Conservation (phyloP, 2,113 vertebrate genomes). For the Marcusenius ussheri region DNA sequence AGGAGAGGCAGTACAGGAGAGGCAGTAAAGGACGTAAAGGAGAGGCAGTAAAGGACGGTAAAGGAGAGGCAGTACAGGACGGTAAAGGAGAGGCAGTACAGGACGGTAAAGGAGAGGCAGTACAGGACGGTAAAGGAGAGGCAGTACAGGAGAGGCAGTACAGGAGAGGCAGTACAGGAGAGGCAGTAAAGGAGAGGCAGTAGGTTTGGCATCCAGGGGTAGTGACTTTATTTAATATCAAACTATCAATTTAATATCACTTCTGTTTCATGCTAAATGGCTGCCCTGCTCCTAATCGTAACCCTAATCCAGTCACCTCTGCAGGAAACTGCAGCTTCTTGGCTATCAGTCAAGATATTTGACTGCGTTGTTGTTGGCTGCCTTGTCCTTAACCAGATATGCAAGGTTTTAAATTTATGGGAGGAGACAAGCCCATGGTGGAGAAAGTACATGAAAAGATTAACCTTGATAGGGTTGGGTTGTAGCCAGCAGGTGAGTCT, state of each 20-base stretch:
- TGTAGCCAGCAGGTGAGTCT: neutral
- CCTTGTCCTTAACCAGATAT: neutral
- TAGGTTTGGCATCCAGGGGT: neutral
- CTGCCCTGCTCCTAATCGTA: neutral
- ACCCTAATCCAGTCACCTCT: neutral
- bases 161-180: too few species aligned
- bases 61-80: too few species aligned
- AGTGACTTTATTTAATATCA: too few species aligned
- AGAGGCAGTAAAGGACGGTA: neutral
- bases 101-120: too few species aligned
- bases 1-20: neutral
- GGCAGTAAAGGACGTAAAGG: neutral
- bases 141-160: too few species aligned
- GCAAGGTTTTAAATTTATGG: neutral
- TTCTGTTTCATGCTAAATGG: neutral
- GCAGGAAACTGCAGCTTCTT: neutral
- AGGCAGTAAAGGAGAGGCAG: neutral
- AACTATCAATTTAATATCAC: too few species aligned
- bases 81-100: too few species aligned
- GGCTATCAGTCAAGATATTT: neutral
- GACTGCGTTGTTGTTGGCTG: neutral
- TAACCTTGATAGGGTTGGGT: neutral
- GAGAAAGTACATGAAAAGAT: constrained; percentile 3
- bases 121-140: too few species aligned
- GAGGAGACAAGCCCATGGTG: neutral